Conservation (phyloP, 2,888 invertebrate genomes). For the Tineola bisselliella region DNA sequence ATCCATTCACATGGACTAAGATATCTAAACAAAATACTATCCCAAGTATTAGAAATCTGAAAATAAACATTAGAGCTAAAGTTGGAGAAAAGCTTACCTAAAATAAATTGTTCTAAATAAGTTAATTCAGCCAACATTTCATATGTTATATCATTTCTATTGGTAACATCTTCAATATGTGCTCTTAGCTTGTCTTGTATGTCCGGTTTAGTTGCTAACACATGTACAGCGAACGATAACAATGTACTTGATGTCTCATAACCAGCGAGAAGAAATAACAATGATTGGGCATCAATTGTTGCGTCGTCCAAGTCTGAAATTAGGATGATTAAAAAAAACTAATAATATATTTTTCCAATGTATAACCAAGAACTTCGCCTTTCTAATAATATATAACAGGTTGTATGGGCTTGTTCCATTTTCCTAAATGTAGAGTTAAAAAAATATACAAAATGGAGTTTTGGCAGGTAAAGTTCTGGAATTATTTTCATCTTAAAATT, state of each 20-base stretch:
- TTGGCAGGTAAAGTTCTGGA: no score
- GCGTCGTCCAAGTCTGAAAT: constrained; percentile 55
- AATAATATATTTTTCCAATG: no score
- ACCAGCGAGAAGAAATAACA: constrained; percentile 69
- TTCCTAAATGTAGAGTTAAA: no score
- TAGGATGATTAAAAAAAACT: background rate
- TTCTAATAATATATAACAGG: no score
- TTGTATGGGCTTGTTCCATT: no score
- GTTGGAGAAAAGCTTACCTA: constrained; percentile 34
- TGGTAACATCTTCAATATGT: constrained; percentile 44
- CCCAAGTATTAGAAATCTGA: background rate
- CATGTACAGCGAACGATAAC: constrained; percentile 64
- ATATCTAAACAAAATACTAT: no score
- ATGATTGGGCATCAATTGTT: constrained; percentile 65
- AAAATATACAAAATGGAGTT: no score
- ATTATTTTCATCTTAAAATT: no score
- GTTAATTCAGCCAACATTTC: constrained; percentile 40
- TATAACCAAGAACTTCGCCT: no score
- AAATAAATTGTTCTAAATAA: constrained; percentile 48
- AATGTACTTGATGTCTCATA: constrained; percentile 70
- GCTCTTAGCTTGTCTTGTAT: constrained; percentile 52
- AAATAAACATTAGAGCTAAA: background rate
- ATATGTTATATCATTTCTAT: constrained; percentile 44
- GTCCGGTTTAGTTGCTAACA: constrained; percentile 55
- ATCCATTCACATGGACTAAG: no score